These are phyloP conservation scores for Nannoperca australis DNA, from an alignment of 2,797 vertebrate species.

Conservation along the genomic window DNA sequence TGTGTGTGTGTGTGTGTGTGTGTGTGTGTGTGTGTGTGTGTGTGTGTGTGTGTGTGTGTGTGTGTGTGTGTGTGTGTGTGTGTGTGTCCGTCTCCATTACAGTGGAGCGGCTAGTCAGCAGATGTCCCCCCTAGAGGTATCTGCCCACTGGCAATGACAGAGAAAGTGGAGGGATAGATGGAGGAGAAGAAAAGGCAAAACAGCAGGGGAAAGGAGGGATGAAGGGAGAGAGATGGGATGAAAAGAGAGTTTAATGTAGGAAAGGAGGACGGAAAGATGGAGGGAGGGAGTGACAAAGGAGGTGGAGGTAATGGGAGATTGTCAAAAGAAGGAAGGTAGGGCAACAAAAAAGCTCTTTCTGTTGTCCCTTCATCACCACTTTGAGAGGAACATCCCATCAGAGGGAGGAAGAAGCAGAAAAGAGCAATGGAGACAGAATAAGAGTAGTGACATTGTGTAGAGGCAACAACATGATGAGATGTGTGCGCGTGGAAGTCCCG, in stretches of 20 bases:
- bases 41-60: too few species aligned
- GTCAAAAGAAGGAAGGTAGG: not conserved
- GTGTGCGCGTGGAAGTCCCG: conserved; percentile 40
- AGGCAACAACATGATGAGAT: conserved; percentile 43
- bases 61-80: not conserved
- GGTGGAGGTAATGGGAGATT: not conserved
- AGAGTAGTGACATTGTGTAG: conserved; percentile 31
- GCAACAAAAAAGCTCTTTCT: not conserved
- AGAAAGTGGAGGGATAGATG: conserved; percentile 14
- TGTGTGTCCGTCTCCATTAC: conserved; percentile 25
- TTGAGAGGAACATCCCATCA: conserved; percentile 25
- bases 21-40: too few species aligned
- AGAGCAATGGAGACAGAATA: conserved; percentile 26
- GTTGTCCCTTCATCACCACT: conserved; percentile 18
- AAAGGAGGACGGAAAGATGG: not conserved
- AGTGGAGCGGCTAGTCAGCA: conserved; percentile 40
- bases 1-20: too few species aligned
- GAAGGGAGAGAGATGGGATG: not conserved
- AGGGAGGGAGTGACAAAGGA: not conserved
- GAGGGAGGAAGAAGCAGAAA: conserved; percentile 2
- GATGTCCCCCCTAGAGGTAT: conserved; percentile 39
- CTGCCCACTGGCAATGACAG: conserved; percentile 13
- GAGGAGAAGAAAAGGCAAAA: not conserved
- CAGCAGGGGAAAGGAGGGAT: not conserved
- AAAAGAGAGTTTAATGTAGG: not conserved